phyloP scores from a whole-genome alignment of 2,888 invertebrate species.

The Rhamnusium bicolor region DNA sequence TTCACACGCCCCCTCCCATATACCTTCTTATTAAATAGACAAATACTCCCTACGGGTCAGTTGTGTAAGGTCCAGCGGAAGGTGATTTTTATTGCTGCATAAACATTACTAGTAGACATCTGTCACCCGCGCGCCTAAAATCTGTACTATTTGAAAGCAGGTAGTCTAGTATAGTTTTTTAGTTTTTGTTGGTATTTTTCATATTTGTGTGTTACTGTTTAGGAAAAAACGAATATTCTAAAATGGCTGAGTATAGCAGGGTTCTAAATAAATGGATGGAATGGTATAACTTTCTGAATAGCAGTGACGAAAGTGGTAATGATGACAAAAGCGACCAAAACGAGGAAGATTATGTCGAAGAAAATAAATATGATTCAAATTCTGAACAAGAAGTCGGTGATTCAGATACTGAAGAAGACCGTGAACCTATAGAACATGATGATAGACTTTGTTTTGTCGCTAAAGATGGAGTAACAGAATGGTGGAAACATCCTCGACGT shows the following conservation, averaged over 20 bases:
- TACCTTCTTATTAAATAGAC: too few species aligned
- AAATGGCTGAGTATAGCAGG: neutral
- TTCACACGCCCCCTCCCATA: too few species aligned
- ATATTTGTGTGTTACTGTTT: too few species aligned
- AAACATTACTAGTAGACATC: too few species aligned
- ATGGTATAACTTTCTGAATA: neutral
- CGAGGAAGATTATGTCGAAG: neutral
- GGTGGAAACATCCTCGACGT: neutral
- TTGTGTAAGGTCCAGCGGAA: too few species aligned
- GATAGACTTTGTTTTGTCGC: neutral
- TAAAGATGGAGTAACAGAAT: neutral
- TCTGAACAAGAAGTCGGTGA: neutral
- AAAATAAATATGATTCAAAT: neutral
- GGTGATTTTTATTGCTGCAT: too few species aligned
- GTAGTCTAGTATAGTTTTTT: too few species aligned
- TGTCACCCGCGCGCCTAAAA: too few species aligned
- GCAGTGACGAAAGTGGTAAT: neutral
- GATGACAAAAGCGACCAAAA: neutral
- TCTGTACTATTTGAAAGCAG: too few species aligned
- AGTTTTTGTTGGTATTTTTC: too few species aligned
- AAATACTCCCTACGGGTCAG: too few species aligned
- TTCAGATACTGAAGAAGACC: neutral
- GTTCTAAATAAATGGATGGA: neutral
- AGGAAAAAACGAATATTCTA: too few species aligned
- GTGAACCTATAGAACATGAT: neutral